These are phyloP conservation scores for Peromyscus melanophrys DNA, from an alignment of 2,797 vertebrate species.

Conservation along the genomic window DNA sequence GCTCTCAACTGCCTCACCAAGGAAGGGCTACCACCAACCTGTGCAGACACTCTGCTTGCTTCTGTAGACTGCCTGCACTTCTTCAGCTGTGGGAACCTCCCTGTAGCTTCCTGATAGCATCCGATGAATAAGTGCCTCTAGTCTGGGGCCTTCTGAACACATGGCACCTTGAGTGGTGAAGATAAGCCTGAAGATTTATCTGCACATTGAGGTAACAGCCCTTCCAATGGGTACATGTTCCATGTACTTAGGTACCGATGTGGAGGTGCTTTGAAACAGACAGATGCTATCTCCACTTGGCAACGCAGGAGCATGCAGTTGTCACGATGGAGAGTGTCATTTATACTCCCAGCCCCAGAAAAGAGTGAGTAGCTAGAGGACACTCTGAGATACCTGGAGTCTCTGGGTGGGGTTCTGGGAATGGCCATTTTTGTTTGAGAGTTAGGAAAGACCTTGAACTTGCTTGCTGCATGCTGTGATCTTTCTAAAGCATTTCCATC, in stretches of 20 bases:
- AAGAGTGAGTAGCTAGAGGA: background rate
- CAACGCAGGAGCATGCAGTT: background rate
- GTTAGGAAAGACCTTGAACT: background rate
- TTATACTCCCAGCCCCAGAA: background rate
- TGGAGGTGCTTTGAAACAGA: background rate
- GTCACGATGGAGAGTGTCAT: too few species aligned
- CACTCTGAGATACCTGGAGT: too few species aligned
- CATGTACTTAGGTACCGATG: background rate
- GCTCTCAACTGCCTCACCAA: background rate
- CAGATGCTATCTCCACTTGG: background rate
- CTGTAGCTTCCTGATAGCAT: background rate
- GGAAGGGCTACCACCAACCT: background rate
- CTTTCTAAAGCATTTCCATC: background rate
- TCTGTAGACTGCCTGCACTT: background rate
- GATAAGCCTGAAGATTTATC: conserved; percentile 18
- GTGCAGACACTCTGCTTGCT: background rate
- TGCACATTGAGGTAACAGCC: background rate
- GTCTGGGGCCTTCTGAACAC: too few species aligned
- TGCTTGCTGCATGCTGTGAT: rapidly evolving
- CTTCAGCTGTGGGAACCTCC: background rate
- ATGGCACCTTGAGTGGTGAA: background rate
- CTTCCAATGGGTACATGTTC: background rate
- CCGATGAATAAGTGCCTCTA: background rate
- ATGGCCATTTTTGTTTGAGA: background rate
- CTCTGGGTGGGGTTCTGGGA: background rate